Percentiles rank a stretch among this genome's conserved stretches.
phyloP scores from a whole-genome alignment of 2,113 vertebrate species.

The Amphiprion ocellaris region DNA sequence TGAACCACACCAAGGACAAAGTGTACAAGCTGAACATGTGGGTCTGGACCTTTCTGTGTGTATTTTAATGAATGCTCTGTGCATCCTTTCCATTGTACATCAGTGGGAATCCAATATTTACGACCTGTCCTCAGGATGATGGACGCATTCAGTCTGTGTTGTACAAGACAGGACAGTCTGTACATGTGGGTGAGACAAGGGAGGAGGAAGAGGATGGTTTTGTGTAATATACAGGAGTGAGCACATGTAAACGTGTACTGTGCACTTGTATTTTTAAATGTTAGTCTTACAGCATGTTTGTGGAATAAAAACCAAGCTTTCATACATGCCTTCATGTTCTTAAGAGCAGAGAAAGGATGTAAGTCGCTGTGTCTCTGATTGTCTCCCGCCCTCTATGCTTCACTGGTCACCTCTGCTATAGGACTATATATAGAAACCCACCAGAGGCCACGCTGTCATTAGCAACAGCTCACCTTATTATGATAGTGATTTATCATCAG shows the following conservation, averaged over 20 bases:
- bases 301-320: not conserved
- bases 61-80: not conserved
- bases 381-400: conserved; percentile 57
- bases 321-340: conserved; percentile 10
- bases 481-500: conserved; percentile 43
- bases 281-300: not conserved
- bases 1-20: conserved; percentile 28
- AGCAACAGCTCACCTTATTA: conserved; percentile 56
- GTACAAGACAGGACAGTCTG: conserved; percentile 2
- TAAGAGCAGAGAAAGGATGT: conserved; percentile 31
- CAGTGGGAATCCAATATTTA: conserved; percentile 28
- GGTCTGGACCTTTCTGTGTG: not conserved
- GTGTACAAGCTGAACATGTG: not conserved
- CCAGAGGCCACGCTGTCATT: conserved; percentile 46
- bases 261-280: not conserved
- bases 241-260: not conserved
- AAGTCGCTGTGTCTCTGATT: conserved; percentile 34
- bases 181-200: not conserved
- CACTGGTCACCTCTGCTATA: conserved; percentile 57
- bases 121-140: conserved; percentile 8
- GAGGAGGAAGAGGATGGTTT: not conserved
- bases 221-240: not conserved
- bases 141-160: conserved; percentile 2
- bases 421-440: conserved; percentile 60
- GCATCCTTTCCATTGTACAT: conserved; percentile 2